Evolutionary conservation across 2,888 invertebrate genomes (phyloP).

Genomic region (Rhagium mordax): DNA sequence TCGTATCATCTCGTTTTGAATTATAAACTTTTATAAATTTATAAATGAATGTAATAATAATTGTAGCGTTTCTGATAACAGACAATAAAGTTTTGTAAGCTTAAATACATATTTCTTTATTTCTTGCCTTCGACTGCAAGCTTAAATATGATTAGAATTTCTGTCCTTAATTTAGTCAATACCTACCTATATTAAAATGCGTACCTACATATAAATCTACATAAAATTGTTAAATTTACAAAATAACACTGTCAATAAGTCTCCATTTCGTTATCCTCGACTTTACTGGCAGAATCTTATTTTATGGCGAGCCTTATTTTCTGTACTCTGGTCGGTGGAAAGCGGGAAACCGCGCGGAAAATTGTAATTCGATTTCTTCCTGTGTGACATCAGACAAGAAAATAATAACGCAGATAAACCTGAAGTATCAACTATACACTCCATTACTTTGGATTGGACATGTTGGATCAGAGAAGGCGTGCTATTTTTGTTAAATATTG

Average conservation of each 20-base stretch:
- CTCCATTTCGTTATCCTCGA: conserved; percentile 65
- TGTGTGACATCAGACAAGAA: conserved; percentile 65
- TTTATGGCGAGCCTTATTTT: conserved; percentile 65
- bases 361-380: conserved; percentile 76
- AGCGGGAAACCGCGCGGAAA: conserved; percentile 78
- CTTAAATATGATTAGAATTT: too few relatives aligned
- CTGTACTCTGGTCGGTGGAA: conserved; percentile 57
- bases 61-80: too few relatives aligned
- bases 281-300: conserved; percentile 59
- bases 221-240: conserved; percentile 54
- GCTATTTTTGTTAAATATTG: conserved; percentile 17
- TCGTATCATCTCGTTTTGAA: too few relatives aligned
- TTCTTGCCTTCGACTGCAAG: too few relatives aligned
- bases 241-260: conserved; percentile 66
- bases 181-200: too few relatives aligned
- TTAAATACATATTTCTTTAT: too few relatives aligned
- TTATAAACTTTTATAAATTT: too few relatives aligned
- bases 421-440: conserved; percentile 29
- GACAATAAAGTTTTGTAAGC: too few relatives aligned
- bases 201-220: conserved; percentile 48
- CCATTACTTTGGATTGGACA: conserved; percentile 24
- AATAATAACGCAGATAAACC: conserved; percentile 65
- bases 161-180: too few relatives aligned
- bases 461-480: conserved; percentile 4
- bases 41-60: too few relatives aligned